These are phyloP conservation scores for Ashinkailepas kermadecensis DNA, from an alignment of 2,888 invertebrate species.

Conservation along the genomic window DNA sequence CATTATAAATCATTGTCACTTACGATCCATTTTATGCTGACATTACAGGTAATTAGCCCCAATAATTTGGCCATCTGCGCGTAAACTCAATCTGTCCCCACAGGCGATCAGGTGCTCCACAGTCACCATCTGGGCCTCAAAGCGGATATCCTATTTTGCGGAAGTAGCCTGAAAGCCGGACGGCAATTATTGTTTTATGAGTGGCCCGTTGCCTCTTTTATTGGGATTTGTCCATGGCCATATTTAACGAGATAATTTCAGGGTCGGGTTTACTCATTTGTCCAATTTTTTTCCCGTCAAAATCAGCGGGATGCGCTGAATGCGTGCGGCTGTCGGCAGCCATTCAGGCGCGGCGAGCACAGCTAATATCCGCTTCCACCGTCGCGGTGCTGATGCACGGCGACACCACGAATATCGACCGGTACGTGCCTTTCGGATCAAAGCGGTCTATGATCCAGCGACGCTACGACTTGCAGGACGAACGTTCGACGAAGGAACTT, in stretches of 20 bases:
- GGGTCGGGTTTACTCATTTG: conserved; percentile 2
- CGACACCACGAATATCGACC: no score
- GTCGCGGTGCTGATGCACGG: no score
- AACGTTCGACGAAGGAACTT: no score
- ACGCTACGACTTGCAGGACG: no score
- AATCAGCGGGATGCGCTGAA: no score
- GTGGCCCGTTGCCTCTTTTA: neutral
- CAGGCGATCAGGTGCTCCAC: neutral
- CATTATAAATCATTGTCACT: neutral
- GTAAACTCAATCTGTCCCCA: neutral
- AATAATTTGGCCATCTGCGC: conserved; percentile 5
- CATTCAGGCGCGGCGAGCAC: no score
- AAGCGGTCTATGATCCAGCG: no score
- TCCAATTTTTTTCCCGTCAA: neutral
- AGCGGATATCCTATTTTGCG: conserved; percentile 10
- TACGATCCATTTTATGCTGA: neutral
- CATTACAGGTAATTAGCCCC: neutral
- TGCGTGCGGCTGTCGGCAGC: no score
- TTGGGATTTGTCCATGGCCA: neutral
- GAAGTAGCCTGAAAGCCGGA: neutral
- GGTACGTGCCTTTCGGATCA: no score
- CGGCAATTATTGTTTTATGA: conserved; percentile 9
- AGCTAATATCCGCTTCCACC: no score
- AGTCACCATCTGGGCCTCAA: neutral
- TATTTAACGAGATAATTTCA: conserved; percentile 7